Base-by-base conservation (phyloP, 2,113 vertebrate species). In the Zeus faber region DNA sequence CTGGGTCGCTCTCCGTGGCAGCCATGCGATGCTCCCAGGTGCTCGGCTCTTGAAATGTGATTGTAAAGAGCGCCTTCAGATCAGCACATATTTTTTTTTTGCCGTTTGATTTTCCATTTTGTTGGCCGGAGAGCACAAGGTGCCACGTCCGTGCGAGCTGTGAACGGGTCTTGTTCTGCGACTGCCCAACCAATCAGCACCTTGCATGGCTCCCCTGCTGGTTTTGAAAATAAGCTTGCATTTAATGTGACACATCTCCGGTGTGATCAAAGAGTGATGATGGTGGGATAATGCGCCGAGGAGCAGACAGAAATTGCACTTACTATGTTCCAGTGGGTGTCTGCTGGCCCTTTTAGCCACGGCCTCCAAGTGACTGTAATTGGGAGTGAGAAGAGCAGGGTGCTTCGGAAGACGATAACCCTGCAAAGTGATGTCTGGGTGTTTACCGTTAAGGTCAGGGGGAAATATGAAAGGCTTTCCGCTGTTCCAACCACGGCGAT, bases 401-500 rank as follows among this genome's bases (percentile, higher is more conserved):
- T 14, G 9, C 22, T 7, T n/a, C n/a, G n/a, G n/a, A n/a, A n/a
- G n/a, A n/a, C 2, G 8, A 4, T 5, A 6, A 18, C 9, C 18
- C 14, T 9, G 11, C n/a, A 6, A 20, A 18, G 47, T 3, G 13
- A 37, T 49, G 25, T 40, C 27, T 16, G 27, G 8, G 27, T 57
- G 65, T 55, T 71, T 72, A 72, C 18, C 29, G 71, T 64, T 63
- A 53, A 72, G 61, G 74, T 73, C 54, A 53, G 24, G 23, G 31
- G 27, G 21, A 69, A 68, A 51, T 29, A 46, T 6, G 14, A n/a
- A 67, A 67, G 53, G 33, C 44, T 50, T 57, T 69, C 51, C 2
- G 17, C 49, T 25, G 44, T 49, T 77, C 50, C 54, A 47, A 59
- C 68, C 55, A 62, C 16, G 27, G 50, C 6, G 49, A 62, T 60